Evolutionary conservation across 2,797 vertebrate species (phyloP).

Genomic region (Gobio occitaniae): DNA sequence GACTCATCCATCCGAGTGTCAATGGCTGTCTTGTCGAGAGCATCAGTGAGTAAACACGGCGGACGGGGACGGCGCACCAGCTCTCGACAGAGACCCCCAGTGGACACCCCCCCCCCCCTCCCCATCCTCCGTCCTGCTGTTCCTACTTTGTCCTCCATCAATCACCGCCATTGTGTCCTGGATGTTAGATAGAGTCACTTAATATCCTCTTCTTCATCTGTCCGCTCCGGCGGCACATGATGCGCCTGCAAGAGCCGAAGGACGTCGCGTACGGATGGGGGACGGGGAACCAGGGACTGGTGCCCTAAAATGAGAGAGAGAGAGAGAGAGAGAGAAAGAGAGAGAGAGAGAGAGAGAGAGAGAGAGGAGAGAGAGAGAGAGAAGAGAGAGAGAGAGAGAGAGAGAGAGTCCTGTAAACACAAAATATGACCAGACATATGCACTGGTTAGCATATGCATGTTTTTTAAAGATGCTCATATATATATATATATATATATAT

Average conservation of each 20-base stretch:
- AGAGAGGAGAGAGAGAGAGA: slow-evolving; percentile 10
- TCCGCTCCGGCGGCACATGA: slow-evolving; percentile 92
- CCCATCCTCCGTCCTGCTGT: slow-evolving; percentile 86
- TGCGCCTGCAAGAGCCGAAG: slow-evolving; percentile 87
- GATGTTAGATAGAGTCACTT: slow-evolving; percentile 99
- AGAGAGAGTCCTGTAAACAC: slow-evolving; percentile 21
- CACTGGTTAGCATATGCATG: not conserved
- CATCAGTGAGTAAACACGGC: slow-evolving; percentile 99
- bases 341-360: slow-evolving; percentile 15
- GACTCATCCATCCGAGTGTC: slow-evolving; percentile 98
- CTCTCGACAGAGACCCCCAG: slow-evolving; percentile 86
- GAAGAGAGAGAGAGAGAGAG: slow-evolving; percentile 9
- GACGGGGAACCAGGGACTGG: slow-evolving; percentile 50
- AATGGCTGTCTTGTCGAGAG: slow-evolving; percentile 99
- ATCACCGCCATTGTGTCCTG: slow-evolving; percentile 96
- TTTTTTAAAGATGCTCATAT: not conserved
- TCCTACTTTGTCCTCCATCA: slow-evolving; percentile 99
- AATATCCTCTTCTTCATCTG: slow-evolving; percentile 98
- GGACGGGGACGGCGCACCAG: slow-evolving; percentile 91
- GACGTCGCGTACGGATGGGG: slow-evolving; percentile 67
- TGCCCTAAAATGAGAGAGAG: slow-evolving; percentile 53
- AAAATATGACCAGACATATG: slow-evolving; percentile 2
- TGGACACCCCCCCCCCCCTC: slow-evolving; percentile 19
- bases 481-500: too few relatives aligned
- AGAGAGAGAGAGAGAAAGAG: too few relatives aligned